Conservation (phyloP, 2,797 vertebrate species). For the Crenuchus spilurus region DNA sequence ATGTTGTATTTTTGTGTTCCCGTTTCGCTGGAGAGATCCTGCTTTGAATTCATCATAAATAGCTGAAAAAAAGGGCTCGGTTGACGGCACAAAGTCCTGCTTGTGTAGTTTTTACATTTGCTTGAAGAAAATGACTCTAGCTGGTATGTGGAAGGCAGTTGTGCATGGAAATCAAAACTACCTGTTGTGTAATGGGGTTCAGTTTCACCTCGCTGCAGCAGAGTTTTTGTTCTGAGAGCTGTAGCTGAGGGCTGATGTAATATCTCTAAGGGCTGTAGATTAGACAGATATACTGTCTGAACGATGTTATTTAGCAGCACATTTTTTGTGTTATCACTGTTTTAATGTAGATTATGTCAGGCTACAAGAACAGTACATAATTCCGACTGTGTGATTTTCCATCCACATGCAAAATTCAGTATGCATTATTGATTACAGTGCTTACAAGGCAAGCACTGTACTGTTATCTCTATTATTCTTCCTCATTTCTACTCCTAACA, state of each 20-base stretch:
- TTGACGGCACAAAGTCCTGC: not conserved
- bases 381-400: too few relatives aligned
- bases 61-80: not conserved
- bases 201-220: not conserved
- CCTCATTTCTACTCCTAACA: too few relatives aligned
- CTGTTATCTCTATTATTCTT: too few relatives aligned
- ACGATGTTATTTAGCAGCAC: too few relatives aligned
- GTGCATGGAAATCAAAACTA: not conserved
- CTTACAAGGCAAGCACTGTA: too few relatives aligned
- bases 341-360: too few relatives aligned
- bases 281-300: not conserved
- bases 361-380: too few relatives aligned
- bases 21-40: not conserved
- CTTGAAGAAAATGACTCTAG: not conserved
- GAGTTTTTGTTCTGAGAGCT: not conserved
- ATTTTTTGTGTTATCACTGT: too few relatives aligned
- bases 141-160: not conserved
- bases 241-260: not conserved
- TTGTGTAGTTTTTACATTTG: not conserved
- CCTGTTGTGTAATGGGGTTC: not conserved
- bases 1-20: not conserved
- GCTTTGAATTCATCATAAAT: not conserved
- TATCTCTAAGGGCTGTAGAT: not conserved
- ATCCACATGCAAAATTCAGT: too few relatives aligned
- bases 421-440: not conserved